Evolutionary conservation across 2,113 vertebrate genomes (phyloP).

Genomic region (Camarhynchus parvulus): DNA sequence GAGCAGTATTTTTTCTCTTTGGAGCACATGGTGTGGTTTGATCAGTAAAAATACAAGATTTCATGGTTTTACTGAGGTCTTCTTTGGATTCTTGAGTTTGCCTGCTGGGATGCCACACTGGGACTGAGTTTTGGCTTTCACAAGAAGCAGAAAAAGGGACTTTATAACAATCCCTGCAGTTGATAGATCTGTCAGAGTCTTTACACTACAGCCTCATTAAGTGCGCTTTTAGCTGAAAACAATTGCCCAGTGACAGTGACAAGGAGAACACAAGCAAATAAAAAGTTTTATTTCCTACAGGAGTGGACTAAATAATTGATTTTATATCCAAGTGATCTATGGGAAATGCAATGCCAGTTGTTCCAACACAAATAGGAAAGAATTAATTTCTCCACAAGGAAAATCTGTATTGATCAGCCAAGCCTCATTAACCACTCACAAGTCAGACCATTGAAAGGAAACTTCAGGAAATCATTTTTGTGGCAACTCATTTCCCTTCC

Average conservation of each 20-base stretch:
- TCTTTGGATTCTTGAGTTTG: neutral
- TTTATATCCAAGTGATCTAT: neutral
- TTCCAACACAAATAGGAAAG: neutral
- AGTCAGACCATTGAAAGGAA: neutral
- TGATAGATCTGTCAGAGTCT: neutral
- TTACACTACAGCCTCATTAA: neutral
- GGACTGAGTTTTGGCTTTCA: neutral
- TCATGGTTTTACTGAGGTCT: neutral
- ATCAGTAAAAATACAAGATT: neutral
- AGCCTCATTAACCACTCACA: neutral
- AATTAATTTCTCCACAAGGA: neutral
- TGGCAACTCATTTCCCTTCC: neutral
- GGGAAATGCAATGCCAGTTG: neutral
- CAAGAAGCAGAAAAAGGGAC: neutral
- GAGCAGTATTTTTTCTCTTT: neutral
- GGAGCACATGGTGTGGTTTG: neutral
- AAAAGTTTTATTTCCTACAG: neutral
- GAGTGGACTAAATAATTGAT: neutral
- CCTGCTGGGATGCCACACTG: neutral
- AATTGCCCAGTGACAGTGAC: neutral
- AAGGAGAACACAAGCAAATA: neutral
- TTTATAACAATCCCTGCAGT: neutral
- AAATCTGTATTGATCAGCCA: neutral
- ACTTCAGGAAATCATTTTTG: neutral
- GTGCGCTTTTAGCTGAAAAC: neutral